These are phyloP conservation scores for Coccyzus lansbergi DNA, from an alignment of 2,797 vertebrate genomes.

Conservation along the genomic window DNA sequence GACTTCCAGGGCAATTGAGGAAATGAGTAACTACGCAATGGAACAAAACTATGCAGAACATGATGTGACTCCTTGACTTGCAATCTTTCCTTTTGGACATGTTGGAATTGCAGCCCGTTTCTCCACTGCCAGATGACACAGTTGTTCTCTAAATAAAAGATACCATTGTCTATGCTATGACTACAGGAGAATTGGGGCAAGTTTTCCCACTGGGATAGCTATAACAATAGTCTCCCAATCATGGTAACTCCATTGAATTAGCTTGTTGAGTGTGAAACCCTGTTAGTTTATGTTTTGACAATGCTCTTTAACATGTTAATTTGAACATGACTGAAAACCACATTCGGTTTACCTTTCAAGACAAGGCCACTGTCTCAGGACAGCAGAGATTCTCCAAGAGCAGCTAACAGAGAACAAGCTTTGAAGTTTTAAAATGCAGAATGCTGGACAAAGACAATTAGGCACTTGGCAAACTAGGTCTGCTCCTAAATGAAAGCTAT, in stretches of 20 bases:
- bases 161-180: background rate
- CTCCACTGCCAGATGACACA: background rate
- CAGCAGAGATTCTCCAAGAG: background rate
- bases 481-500: background rate
- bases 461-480: background rate
- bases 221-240: background rate
- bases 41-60: background rate
- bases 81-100: background rate
- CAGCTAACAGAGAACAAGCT: background rate
- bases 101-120: background rate
- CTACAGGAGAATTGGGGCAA: background rate
- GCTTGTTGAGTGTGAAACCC: background rate
- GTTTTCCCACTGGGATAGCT: background rate
- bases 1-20: constrained; percentile 1
- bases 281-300: background rate
- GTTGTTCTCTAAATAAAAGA: constrained; percentile 19
- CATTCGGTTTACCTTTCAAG: background rate
- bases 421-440: background rate
- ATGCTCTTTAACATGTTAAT: background rate
- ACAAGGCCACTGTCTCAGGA: background rate
- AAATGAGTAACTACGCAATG: background rate
- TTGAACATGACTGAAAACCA: background rate
- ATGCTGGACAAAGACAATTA: background rate
- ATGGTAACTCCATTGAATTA: background rate
- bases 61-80: background rate